Conservation (phyloP, 2,797 vertebrate species). For the Chloroceryle amazona region DNA sequence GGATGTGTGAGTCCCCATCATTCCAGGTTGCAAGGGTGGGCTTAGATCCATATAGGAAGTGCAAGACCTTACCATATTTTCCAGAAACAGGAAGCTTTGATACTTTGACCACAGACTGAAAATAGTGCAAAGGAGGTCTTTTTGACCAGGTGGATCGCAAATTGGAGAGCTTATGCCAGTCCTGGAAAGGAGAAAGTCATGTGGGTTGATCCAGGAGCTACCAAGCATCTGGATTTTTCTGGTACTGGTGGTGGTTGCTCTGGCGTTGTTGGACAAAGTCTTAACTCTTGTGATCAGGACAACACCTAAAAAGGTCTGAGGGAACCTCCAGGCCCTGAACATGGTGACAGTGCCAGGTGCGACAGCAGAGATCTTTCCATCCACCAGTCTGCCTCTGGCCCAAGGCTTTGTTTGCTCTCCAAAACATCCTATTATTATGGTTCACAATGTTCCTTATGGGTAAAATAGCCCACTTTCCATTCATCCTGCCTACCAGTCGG, state of each 20-base stretch:
- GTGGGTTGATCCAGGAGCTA: background rate
- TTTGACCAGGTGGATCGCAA: background rate
- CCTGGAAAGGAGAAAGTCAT: background rate
- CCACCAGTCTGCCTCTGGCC: background rate
- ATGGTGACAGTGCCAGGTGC: accelerated
- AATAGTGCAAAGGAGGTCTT: background rate
- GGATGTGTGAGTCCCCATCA: accelerated
- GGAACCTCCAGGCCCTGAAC: background rate
- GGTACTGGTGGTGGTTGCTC: background rate
- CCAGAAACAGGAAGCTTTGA: background rate
- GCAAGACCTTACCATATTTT: background rate
- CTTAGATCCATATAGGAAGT: background rate
- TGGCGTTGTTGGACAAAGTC: background rate
- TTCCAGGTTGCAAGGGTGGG: background rate
- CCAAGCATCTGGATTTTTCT: background rate
- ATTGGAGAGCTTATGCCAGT: background rate
- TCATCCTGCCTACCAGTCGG: background rate
- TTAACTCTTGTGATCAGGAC: background rate
- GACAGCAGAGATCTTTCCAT: background rate
- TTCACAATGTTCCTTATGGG: background rate
- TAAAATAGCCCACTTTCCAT: background rate
- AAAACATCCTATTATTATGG: background rate
- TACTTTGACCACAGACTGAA: background rate
- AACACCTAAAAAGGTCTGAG: background rate
- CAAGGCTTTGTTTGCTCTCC: background rate